Evolutionary conservation across 2,797 vertebrate genomes (phyloP).

Genomic region (Austrolebias charrua): DNA sequence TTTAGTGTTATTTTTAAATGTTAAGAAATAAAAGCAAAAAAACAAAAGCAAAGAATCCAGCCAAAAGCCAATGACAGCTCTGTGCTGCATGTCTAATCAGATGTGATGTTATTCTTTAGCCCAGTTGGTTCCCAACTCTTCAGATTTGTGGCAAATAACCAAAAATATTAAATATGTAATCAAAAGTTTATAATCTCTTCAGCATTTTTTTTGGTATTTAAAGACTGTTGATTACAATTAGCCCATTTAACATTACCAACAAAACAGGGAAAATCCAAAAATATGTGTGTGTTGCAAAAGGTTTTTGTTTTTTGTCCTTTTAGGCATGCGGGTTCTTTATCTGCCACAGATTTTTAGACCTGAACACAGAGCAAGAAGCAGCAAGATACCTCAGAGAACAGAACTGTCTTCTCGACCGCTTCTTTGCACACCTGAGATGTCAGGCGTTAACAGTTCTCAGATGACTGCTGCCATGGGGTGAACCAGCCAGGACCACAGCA

Average conservation of each 20-base stretch:
- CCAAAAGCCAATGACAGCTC: not conserved
- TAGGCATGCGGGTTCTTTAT: not conserved
- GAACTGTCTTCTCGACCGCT: slow-evolving; percentile 11
- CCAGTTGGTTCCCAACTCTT: not conserved
- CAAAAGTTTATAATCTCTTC: not conserved
- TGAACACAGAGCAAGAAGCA: slow-evolving; percentile 8
- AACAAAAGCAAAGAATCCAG: slow-evolving; percentile 5
- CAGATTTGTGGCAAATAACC: not conserved
- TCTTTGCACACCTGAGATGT: slow-evolving; percentile 21
- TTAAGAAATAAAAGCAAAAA: slow-evolving; percentile 12
- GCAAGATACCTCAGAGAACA: slow-evolving; percentile 5
- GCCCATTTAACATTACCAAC: not conserved
- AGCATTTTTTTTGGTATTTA: not conserved
- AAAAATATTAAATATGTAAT: not conserved
- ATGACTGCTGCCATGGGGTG: slow-evolving; percentile 18
- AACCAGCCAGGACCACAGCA: slow-evolving; percentile 7
- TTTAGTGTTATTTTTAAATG: slow-evolving; percentile 27
- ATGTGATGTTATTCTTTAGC: not conserved
- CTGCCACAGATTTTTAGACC: slow-evolving; percentile 3
- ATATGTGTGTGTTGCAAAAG: no score
- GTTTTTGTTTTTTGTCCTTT: not conserved
- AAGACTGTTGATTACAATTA: not conserved
- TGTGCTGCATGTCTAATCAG: slow-evolving; percentile 2
- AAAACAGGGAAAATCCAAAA: not conserved
- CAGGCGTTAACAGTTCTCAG: slow-evolving; percentile 10